Evolutionary conservation across 2,888 invertebrate species (phyloP), one percentile per base, ranked within the genome.

Genomic region (Orthonevra nobilis): DNA sequence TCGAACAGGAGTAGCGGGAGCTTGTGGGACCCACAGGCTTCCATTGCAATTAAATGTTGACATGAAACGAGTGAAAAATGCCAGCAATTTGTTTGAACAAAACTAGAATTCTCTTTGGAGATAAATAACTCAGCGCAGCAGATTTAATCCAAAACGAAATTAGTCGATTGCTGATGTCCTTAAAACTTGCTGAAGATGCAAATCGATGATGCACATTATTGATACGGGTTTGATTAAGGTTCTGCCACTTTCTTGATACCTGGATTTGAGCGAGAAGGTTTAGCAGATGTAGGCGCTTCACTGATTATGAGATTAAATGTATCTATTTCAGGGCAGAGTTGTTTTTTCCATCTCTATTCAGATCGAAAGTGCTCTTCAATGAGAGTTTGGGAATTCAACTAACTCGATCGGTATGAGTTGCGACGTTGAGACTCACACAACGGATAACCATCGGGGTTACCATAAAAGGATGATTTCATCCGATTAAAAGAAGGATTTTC

Each of bases 251-350:
- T 9, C 7, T 30, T 28, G 42, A 28, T 56, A 66, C 46, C 42
- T 54, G 66, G 14, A 3, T 14, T 7, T 14, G 32, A 4, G 7
- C 7, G 7, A n/a, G 10, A 19, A 36, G 44, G 36, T 10, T 28
- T 9, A 34, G 38, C 75, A 77, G 77, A 77, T 72, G 77, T 44
- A 52, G 77, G 38, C 50, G 46, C 77, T 38, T 40, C 17, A 46
- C 40, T 36, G 54, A 73, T 73, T 73, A 73, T 73, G 15, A 50
- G 79, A 79, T 79, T 79, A 79, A 79, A 48, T 5, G 10, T 73
- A 79, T 79, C 79, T 42, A 50, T 73, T 72, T 73, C 79, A 73
- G 20, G 9, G 12, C 36, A 3, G 36, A 26, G 12, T 20, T 68
- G 48, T 40, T n/a, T 32, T 23, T 36, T 23, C 19, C 3, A 50